A percentile compares a stretch with the other conserved stretches of the same genome.
Conservation (phyloP, 2,113 vertebrate genomes). For the Phycodurus eques region DNA sequence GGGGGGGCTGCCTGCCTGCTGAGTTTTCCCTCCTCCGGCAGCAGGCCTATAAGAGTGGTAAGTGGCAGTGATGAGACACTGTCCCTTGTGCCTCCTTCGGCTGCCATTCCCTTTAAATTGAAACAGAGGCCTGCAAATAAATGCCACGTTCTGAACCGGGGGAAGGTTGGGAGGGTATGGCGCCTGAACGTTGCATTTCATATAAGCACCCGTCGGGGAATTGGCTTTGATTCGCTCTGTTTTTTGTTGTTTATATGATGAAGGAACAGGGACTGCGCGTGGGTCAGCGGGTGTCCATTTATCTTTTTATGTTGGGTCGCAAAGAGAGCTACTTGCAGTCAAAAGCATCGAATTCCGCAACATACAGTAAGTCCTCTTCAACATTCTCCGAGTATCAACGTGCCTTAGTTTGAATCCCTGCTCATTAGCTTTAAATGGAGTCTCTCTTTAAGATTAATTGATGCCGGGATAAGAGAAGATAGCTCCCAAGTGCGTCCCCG, state of each 20-base stretch:
- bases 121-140: slow-evolving; percentile 82
- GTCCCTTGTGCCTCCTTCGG: slow-evolving; percentile 82
- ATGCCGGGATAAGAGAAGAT: slow-evolving; percentile 70
- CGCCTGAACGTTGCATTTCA: slow-evolving; percentile 79
- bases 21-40: slow-evolving; percentile 58
- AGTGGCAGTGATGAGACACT: slow-evolving; percentile 75
- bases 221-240: slow-evolving; percentile 77
- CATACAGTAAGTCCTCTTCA: slow-evolving; percentile 14
- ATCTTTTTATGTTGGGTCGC: slow-evolving; percentile 59
- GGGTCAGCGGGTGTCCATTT: slow-evolving; percentile 70
- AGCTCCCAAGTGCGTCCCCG: slow-evolving; percentile 63
- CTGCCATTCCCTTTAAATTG: slow-evolving; percentile 86
- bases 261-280: slow-evolving; percentile 68
- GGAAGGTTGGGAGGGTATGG: slow-evolving; percentile 20
- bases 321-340: slow-evolving; percentile 26
- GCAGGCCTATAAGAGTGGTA: slow-evolving; percentile 69
- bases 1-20: slow-evolving; percentile 57
- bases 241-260: slow-evolving; percentile 89
- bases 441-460: slow-evolving; percentile 77
- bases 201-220: slow-evolving; percentile 83
- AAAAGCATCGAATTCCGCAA: slow-evolving; percentile 13
- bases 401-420: slow-evolving; percentile 55
- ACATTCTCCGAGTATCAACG: slow-evolving; percentile 47
- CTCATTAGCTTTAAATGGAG: slow-evolving; percentile 73
- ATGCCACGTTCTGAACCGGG: slow-evolving; percentile 69